phyloP scores from a whole-genome alignment of 1,140 invertebrate genomes.

The Bombus confusus region DNA sequence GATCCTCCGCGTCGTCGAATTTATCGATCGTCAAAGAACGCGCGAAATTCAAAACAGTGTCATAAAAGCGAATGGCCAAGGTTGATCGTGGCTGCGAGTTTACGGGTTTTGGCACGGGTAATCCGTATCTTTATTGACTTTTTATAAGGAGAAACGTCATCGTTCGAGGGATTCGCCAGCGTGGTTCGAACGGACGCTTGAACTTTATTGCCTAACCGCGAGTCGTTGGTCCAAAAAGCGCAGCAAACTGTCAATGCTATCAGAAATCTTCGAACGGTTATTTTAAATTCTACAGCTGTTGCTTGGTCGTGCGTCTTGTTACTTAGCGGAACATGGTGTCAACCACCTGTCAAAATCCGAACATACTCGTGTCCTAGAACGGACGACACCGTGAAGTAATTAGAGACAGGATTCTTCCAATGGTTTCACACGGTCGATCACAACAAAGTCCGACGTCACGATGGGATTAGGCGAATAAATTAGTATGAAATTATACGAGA shows the following conservation, averaged over 20 bases:
- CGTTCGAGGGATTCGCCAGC: constrained; percentile 28
- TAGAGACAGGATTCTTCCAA: neutral
- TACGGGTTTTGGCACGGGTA: constrained; percentile 60
- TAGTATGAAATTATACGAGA: constrained; percentile 44
- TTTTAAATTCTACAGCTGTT: neutral
- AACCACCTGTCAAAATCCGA: neutral
- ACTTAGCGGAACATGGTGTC: neutral
- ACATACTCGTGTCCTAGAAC: neutral
- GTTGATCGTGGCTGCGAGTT: constrained; percentile 49
- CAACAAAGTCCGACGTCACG: neutral
- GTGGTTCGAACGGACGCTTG: constrained; percentile 3
- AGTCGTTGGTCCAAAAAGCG: neutral
- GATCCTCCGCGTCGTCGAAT: neutral
- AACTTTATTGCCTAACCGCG: constrained; percentile 38
- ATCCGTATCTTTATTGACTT: constrained; percentile 75
- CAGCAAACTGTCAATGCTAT: neutral
- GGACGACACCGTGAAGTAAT: neutral
- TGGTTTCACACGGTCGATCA: neutral
- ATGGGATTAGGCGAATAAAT: constrained; percentile 46
- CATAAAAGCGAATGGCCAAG: constrained; percentile 65
- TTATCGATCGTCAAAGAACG: constrained; percentile 20
- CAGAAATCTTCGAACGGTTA: neutral
- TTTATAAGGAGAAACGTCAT: constrained; percentile 54
- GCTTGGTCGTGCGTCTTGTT: neutral
- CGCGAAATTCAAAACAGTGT: constrained; percentile 69